Evolutionary conservation across 2,113 vertebrate genomes (phyloP), one percentile per base, ranked within the genome.

Genomic region (Platichthys stellatus): DNA sequence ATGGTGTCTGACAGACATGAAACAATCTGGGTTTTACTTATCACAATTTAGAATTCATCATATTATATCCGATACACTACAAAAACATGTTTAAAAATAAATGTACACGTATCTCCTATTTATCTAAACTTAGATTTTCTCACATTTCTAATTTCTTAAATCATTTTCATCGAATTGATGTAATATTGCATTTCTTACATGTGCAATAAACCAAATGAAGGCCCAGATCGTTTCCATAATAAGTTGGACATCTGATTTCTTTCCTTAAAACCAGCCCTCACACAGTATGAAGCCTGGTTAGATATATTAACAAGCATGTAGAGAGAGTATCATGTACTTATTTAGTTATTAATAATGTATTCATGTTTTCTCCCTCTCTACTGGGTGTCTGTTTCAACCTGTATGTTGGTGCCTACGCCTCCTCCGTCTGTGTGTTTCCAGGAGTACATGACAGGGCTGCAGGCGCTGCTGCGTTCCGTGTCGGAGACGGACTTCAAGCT

Each of bases 391-490:
- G 43, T 76, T 51, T 21, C 11, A 43, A 45, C 59, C 11, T 58
- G 5, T 66, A 47, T 67, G 64, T 24, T 38, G 15, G 18, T 66
- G 8, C 35, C 28, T 57, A 23, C 8, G 7, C n/a, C n/a, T 35
- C 2, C 28, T 57, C 49, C 12, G 38, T 35, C 0, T 31, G n/a
- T 43, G 57, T 78, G 26, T 80, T 12, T 31, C 78, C 94, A 93
- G 96, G 97, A 97, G 89, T 97, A 97, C 77, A 91, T 97, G 65
- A 88, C 92, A 85, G 96, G 97, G 91, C 95, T 99, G 85, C 94
- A 94, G 86, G 93, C 89, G 8, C 90, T 98, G 78, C 93, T 96
- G 68, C 94, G 96, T 84, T 94, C 93, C 15, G 94, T 99, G 83
- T 95, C 96, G 12, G 96, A 97, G 92, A 94, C 96, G 21, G 96